These are phyloP conservation scores for Heteromormyrus szaboi DNA, from an alignment of 2,797 vertebrate genomes.

Conservation along the genomic window DNA sequence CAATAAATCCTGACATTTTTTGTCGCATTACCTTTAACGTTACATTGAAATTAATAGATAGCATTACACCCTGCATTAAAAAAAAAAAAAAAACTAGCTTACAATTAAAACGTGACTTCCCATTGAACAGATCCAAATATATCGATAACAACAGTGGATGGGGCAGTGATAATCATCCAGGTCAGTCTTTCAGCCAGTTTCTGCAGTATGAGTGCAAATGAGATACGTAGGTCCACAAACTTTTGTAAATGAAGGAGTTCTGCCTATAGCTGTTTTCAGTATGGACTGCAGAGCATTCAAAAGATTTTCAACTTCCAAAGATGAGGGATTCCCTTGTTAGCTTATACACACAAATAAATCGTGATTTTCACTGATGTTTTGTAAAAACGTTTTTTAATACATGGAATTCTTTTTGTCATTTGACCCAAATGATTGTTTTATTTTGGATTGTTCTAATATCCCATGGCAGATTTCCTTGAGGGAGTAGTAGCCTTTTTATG, in stretches of 20 bases:
- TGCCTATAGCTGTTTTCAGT: neutral
- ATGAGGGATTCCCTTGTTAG: conserved; percentile 1
- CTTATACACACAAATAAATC: neutral
- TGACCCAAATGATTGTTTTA: conserved; percentile 33
- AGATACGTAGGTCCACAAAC: neutral
- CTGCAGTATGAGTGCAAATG: neutral
- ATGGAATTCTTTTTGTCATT: conserved; percentile 26
- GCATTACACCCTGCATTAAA: conserved; percentile 54
- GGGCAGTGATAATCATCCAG: conserved; percentile 67
- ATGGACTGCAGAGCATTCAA: conserved; percentile 1
- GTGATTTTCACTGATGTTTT: conserved; percentile 15
- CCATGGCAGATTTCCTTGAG: conserved; percentile 59
- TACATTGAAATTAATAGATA: conserved; percentile 62
- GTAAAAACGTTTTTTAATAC: conserved; percentile 1
- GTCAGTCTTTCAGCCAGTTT: conserved; percentile 53
- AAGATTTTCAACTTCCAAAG: conserved; percentile 21
- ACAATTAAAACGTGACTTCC: conserved; percentile 58
- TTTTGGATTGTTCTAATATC: conserved; percentile 53
- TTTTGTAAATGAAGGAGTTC: conserved; percentile 1
- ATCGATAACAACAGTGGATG: conserved; percentile 78
- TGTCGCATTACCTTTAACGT: conserved; percentile 52
- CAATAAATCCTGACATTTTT: conserved; percentile 48
- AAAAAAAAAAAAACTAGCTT: conserved; percentile 47
- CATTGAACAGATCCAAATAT: conserved; percentile 73
- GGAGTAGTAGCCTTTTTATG: conserved; percentile 64